Base-by-base conservation (phyloP, 2,888 invertebrate genomes). In the Chorisops tibialis region DNA sequence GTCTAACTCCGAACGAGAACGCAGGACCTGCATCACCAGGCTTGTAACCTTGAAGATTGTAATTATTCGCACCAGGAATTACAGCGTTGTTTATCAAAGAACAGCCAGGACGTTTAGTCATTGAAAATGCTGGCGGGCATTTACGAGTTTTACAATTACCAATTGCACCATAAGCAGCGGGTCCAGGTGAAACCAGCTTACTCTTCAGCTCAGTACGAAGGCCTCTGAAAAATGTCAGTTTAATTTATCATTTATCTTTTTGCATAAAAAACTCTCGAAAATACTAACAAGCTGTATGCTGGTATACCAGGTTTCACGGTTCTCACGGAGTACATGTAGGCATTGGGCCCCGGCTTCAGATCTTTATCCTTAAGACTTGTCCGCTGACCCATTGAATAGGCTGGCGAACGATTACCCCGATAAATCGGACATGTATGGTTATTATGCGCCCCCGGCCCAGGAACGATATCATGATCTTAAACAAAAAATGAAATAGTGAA, bases 311-410 rank as follows among this genome's bases (percentile, higher is more conserved):
- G 72, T 39, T 70, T 75, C 1, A 72, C 68, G 0, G 68, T 43
- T n/a, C 65, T 60, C 1, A 73, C 62, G 16, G 71, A 68, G 61
- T 71, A 68, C 21, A 63, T 69, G 64, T 77, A 76, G 0, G 69
- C 69, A 67, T 74, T 77, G 4, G 77, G 75, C 4, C 72, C 75
- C 2, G 77, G 77, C 35, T 67, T 68, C 4, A 37, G 63, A 2
- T 68, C 70, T 58, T 72, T 73, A 21, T 59, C 68, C 12, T 39
- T 52, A n/a, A 58, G 66, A 2, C 63, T 64, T 21, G 70, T 67
- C 24, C 80, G 77, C 4, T 72, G 70, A 24, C 80, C 80, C 70
- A 86, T 79, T 2, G 81, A 79, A 69, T 80, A 86, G 4, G 82
- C 80, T 1, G 86, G 76, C 1, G 77, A 71, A 49, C 68, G 68